A percentile compares a stretch with the other conserved stretches of the same genome.
phyloP scores from a whole-genome alignment of 2,888 invertebrate species.

The Drosophila pseudotakahashii region DNA sequence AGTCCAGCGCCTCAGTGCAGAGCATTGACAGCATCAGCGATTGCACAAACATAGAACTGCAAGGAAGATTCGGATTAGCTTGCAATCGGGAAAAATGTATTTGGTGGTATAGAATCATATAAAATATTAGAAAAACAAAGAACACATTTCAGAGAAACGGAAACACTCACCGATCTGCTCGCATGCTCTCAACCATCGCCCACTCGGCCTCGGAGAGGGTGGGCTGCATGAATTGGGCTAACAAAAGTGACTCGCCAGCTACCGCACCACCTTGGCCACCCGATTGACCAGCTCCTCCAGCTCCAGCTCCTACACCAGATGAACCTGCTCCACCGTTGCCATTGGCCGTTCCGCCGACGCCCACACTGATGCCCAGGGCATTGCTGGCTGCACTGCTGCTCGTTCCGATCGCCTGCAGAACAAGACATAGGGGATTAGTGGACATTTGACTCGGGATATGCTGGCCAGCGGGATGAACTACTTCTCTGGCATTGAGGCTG shows the following conservation, averaged over 20 bases:
- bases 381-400: slow-evolving; percentile 69
- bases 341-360: slow-evolving; percentile 68
- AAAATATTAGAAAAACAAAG: not conserved
- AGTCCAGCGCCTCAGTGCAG: slow-evolving; percentile 63
- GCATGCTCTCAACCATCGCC: slow-evolving; percentile 86
- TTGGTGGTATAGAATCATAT: too few species aligned
- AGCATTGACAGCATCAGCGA: slow-evolving; percentile 87
- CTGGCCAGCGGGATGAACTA: slow-evolving; percentile 50
- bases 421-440: slow-evolving; percentile 39
- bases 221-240: slow-evolving; percentile 86
- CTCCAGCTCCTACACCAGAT: slow-evolving; percentile 48
- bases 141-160: too few species aligned
- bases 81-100: not conserved
- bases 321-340: slow-evolving; percentile 46
- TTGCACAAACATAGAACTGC: slow-evolving; percentile 87
- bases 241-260: slow-evolving; percentile 77
- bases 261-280: slow-evolving; percentile 54
- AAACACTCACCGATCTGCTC: slow-evolving; percentile 85
- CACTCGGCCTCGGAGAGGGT: slow-evolving; percentile 85
- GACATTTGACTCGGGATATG: slow-evolving; percentile 17
- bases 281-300: slow-evolving; percentile 50
- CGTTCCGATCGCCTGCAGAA: slow-evolving; percentile 67
- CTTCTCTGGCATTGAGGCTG: slow-evolving; percentile 83
- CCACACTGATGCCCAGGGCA: slow-evolving; percentile 77
- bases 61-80: slow-evolving; percentile 4